Conservation (phyloP, 2,888 invertebrate species). For the Beris chalybata region DNA sequence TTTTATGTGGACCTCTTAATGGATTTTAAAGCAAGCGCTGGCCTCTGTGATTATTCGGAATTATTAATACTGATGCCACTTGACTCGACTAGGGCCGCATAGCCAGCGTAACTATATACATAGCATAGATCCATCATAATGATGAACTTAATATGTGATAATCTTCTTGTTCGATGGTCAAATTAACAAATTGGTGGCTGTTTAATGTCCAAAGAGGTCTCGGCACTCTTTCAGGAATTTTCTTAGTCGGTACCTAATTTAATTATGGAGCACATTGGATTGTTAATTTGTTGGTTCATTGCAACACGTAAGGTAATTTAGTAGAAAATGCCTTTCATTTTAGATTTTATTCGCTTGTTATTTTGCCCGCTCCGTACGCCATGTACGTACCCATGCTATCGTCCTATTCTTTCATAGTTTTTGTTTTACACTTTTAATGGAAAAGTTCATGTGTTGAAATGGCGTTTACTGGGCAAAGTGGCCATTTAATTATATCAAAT, state of each 20-base stretch:
- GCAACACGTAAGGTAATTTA: conserved; percentile 14
- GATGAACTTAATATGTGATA: conserved; percentile 26
- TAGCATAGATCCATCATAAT: too few species aligned
- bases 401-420: too few species aligned
- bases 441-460: too few species aligned
- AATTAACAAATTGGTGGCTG: conserved; percentile 28
- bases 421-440: too few species aligned
- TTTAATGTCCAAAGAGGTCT: conserved; percentile 27
- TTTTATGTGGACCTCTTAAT: conserved; percentile 20
- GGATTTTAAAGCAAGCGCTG: conserved; percentile 24
- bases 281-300: conserved; percentile 25
- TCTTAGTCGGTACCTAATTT: conserved; percentile 23
- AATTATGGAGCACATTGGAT: conserved; percentile 24
- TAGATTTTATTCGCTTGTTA: conserved; percentile 6
- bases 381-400: too few species aligned
- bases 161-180: conserved; percentile 26
- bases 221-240: conserved; percentile 6
- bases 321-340: conserved; percentile 1
- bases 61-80: conserved; percentile 25
- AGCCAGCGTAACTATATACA: too few species aligned
- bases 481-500: too few species aligned
- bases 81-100: neutral
- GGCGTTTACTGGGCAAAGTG: too few species aligned
- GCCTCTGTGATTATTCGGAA: conserved; percentile 23
- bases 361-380: neutral